Conservation (phyloP, 2,113 vertebrate genomes). For the Ariopsis seemanni region DNA sequence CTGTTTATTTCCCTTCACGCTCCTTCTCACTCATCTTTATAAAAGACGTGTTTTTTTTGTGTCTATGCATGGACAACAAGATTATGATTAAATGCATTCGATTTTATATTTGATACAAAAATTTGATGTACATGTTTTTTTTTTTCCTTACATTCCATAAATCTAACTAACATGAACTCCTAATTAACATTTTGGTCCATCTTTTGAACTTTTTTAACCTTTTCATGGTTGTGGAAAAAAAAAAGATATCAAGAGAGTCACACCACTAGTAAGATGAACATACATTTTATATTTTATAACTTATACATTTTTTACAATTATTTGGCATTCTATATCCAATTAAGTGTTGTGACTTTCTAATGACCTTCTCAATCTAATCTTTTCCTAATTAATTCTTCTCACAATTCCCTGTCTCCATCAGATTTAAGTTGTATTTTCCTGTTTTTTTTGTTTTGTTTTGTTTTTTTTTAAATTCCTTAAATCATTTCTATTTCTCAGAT, state of each 20-base stretch:
- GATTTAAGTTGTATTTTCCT: conserved; percentile 52
- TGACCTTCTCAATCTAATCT: conserved; percentile 29
- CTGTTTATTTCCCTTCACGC: conserved; percentile 18
- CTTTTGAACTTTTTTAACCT: conserved; percentile 79
- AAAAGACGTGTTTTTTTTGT: conserved; percentile 40
- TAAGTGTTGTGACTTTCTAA: conserved; percentile 70
- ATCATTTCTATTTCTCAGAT: conserved; percentile 56
- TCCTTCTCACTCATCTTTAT: conserved; percentile 34
- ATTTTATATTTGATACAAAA: conserved; percentile 9
- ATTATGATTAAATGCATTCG: conserved; percentile 37
- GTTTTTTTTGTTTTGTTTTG: conserved; percentile 38
- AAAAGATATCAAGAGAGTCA: conserved; percentile 83
- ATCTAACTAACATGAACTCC: conserved; percentile 48
- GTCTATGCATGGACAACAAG: conserved; percentile 62
- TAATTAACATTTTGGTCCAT: conserved; percentile 75
- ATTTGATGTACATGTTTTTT: conserved; percentile 33
- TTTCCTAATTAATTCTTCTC: conserved; percentile 41
- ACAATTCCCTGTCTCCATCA: conserved; percentile 52
- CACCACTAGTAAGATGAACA: conserved; percentile 48
- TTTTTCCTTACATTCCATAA: conserved; percentile 6
- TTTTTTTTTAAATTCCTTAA: conserved; percentile 47
- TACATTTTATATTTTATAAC: background rate
- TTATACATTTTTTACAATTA: background rate
- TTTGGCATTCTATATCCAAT: background rate
- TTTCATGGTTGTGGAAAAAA: conserved; percentile 49